Evolutionary conservation across 1,140 invertebrate genomes (phyloP), one percentile per base, ranked within the genome.

Genomic region (Triops longicaudatus): DNA sequence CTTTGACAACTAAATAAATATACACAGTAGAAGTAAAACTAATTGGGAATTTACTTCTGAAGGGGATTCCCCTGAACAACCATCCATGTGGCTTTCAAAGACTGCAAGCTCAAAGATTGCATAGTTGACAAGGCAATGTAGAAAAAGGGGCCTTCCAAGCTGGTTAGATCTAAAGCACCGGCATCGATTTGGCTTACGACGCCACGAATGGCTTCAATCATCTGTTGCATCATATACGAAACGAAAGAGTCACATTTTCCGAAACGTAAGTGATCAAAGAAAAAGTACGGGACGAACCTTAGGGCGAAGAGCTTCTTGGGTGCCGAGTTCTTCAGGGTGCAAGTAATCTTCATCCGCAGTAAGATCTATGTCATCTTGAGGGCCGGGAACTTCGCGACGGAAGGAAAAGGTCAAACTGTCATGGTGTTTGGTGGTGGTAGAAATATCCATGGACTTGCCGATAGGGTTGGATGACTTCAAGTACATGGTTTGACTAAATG

Each of bases 81-180:
- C 17, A 76, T 73, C 78, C 74, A 78, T n/a, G 73, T 41, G 72
- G 44, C 75, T 73, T 78, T 73, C 14, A 78, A 72, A 73, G 73
- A 76, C 28, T 78, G 42, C 44, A 78, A 73, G 27, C 31, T 78
- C 75, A 76, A 26, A 31, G 74, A n/a, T 31, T 73, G 37, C 31
- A 78, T 42, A 22, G 63, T 17, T 26, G 74, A 37, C 28, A 77
- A 22, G 3, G 71, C 37, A 11, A 43, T 31, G 14, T 43, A 50
- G 17, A 75, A 75, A 17, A 71, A 27, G 12, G 74, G 78, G 26
- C 73, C 71, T 26, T 78, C 11, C 5, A 78, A 63, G 14, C 10
- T 72, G 17, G 50, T 71, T 17, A 76, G 72, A 37, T 78, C 72
- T 26, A 78, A 14, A 42, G 78, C 26, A 26, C 26, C 37, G 14